A percentile compares a stretch with the other conserved stretches of the same genome.
Conservation (phyloP, 2,888 invertebrate genomes). For the Dusona sp. region DNA sequence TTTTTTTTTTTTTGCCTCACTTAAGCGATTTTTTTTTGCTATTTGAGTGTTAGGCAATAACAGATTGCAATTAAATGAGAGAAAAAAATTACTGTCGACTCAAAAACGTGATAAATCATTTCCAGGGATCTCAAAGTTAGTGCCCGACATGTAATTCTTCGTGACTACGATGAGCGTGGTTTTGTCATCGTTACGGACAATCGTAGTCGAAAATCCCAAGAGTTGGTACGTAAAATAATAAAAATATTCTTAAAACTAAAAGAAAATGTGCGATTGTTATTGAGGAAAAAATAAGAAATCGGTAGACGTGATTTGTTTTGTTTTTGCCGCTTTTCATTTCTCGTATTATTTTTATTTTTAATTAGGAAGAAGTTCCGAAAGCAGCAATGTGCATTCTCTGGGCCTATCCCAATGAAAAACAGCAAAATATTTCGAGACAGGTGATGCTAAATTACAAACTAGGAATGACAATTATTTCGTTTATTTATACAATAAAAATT, state of each 20-base stretch:
- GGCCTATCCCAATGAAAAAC: constrained; percentile 79
- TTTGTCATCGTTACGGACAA: constrained; percentile 85
- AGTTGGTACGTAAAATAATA: constrained; percentile 82
- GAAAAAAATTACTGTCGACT: too few relatives aligned
- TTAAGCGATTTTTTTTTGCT: background rate
- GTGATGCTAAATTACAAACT: constrained; percentile 69
- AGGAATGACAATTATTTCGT: background rate
- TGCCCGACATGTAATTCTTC: constrained; percentile 82
- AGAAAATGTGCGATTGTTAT: background rate
- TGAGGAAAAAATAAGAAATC: background rate
- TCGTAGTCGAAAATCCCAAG: constrained; percentile 84
- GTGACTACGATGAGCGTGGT: constrained; percentile 84
- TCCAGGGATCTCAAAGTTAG: constrained; percentile 83
- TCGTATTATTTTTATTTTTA: background rate
- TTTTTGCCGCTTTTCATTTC: background rate
- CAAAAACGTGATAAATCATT: constrained; percentile 46
- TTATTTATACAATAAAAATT: background rate
- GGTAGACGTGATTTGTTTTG: background rate
- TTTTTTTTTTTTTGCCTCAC: background rate
- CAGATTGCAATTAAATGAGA: too few relatives aligned
- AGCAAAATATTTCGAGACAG: constrained; percentile 77
- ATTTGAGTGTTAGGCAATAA: too few relatives aligned
- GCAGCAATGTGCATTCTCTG: constrained; percentile 85
- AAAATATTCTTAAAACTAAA: background rate
- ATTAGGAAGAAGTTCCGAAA: constrained; percentile 83